Base-by-base conservation (phyloP, 2,113 vertebrate species). In the Gorsachius goisagi region DNA sequence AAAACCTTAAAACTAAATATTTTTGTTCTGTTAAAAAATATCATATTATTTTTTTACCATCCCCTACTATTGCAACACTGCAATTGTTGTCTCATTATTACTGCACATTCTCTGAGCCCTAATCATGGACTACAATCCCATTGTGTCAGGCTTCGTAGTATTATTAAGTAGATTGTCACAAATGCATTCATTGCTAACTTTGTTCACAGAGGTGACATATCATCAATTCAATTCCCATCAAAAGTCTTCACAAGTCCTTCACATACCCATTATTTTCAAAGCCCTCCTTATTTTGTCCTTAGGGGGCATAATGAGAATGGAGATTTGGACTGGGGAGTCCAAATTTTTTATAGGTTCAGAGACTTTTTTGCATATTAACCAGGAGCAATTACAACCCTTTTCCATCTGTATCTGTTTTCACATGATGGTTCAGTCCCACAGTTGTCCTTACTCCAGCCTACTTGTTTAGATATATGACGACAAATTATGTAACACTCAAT, bases 151-250 rank as follows among this genome's bases (percentile, higher is more conserved):
- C 17, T 64, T 78, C 58, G 12, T 33, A 58, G 37, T 13, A 67
- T 87, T 90, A 94, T 87, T 91, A 93, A 91, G 55, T 64, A 75
- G 64, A 82, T 17, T 2, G 27, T 53, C 76, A 60, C 53, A 69
- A 91, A 95, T 49, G 37, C 52, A 94, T 92, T 97, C 89, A 78
- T 75, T 73, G 67, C n/a, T 90, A 80, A 93, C 88, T 85, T 93
- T 73, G 28, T 82, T 96, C 93, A 75, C 37, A 74, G 53, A 35
- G 28, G 47, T 86, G 80, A 96, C 85, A 76, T 22, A 55, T 78
- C n/a, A 85, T 91, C 89, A 82, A 94, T 78, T 83, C 79, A 81
- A 72, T 90, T 96, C 66, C 80, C 53, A 90, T 88, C 79, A 95
- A 85, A 88, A 82, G 73, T 75, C 79, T 93, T 94, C 86, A 94